These are phyloP conservation scores for Pogonus chalceus DNA, from an alignment of 1,140 invertebrate species.

Conservation along the genomic window DNA sequence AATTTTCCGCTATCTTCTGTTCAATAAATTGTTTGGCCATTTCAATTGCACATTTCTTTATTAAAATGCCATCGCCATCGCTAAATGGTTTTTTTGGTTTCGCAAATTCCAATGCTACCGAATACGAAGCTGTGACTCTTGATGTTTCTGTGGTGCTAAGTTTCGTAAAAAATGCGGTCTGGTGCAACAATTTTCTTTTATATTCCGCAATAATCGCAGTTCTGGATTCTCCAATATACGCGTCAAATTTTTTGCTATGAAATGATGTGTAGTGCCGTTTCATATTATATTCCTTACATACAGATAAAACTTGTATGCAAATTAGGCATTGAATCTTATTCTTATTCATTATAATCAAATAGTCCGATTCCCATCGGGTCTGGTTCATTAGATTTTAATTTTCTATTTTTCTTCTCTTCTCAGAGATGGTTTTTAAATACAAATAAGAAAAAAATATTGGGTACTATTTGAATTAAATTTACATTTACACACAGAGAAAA, in stretches of 20 bases:
- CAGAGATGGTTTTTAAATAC: too few relatives aligned
- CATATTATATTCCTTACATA: conserved; percentile 8
- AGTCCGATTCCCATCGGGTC: conserved; percentile 6
- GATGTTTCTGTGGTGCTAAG: conserved; percentile 5
- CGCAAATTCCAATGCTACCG: too few relatives aligned
- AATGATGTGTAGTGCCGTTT: conserved; percentile 4
- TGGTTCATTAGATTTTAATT: conserved; percentile 1
- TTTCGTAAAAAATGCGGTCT: conserved; percentile 1
- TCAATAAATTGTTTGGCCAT: too few relatives aligned
- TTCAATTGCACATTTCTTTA: too few relatives aligned
- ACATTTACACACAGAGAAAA: too few relatives aligned
- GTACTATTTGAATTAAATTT: too few relatives aligned
- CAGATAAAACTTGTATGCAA: conserved; percentile 6
- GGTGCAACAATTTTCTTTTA: conserved; percentile 8
- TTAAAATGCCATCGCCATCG: too few relatives aligned
- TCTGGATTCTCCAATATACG: conserved; percentile 7
- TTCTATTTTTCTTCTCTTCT: too few relatives aligned
- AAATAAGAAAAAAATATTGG: too few relatives aligned
- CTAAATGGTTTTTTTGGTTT: too few relatives aligned
- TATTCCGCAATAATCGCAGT: conserved; percentile 6
- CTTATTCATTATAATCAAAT: neutral
- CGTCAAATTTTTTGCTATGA: conserved; percentile 6
- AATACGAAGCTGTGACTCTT: neutral
- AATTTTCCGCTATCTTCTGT: conserved; percentile 3
- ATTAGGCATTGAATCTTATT: too few relatives aligned